Conservation (phyloP, 2,888 invertebrate species). For the Ceramica pisi region DNA sequence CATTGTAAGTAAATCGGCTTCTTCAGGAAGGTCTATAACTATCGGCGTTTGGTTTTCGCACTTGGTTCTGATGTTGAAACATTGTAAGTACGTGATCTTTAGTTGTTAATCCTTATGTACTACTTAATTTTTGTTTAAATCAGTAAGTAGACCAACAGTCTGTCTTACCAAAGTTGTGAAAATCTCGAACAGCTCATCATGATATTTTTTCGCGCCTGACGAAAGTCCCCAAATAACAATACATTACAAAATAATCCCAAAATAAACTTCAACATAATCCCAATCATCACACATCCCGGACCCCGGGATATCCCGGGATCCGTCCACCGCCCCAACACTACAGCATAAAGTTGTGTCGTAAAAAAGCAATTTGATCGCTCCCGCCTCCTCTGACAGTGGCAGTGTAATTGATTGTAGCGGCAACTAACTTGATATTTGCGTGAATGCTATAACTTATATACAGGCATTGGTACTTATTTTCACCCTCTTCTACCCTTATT, state of each 20-base stretch:
- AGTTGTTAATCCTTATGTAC: no score
- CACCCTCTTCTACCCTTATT: constrained; percentile 24
- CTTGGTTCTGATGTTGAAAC: no score
- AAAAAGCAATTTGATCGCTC: constrained; percentile 59
- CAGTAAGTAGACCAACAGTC: no score
- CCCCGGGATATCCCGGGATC: constrained; percentile 13
- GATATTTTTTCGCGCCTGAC: background rate
- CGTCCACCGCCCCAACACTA: constrained; percentile 24
- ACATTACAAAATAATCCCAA: background rate
- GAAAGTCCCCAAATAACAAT: no score
- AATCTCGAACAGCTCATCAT: no score
- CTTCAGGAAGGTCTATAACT: no score
- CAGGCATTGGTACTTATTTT: constrained; percentile 36
- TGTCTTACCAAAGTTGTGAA: no score
- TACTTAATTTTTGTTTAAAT: no score
- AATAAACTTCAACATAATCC: background rate
- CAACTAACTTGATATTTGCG: constrained; percentile 54
- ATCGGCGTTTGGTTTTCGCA: no score
- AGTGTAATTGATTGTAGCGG: constrained; percentile 54
- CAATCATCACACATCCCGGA: constrained; percentile 1
- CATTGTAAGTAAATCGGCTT: no score
- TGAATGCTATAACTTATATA: constrained; percentile 48
- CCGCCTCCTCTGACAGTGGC: constrained; percentile 39
- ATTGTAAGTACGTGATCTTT: no score
- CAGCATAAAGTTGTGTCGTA: constrained; percentile 54